phyloP scores from a whole-genome alignment of 1,140 invertebrate species.

The Drosophila chauvacae region DNA sequence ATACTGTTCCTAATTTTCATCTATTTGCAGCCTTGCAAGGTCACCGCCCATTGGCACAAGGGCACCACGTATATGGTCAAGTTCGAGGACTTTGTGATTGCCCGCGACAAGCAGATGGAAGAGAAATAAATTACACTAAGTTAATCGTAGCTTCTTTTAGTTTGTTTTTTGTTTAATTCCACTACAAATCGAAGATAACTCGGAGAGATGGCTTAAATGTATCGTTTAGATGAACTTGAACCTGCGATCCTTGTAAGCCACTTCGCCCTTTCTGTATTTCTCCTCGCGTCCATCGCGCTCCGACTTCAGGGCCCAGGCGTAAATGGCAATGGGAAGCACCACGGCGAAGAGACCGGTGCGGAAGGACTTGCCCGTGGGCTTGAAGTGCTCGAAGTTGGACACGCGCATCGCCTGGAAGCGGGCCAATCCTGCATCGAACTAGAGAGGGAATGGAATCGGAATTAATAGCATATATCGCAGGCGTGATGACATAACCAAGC shows the following conservation, averaged over 20 bases:
- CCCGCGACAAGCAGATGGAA: slow-evolving; percentile 96
- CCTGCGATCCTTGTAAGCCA: slow-evolving; percentile 89
- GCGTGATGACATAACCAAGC: slow-evolving; percentile 83
- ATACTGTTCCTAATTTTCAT: background rate
- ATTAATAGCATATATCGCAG: slow-evolving; percentile 24
- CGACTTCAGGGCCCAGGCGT: slow-evolving; percentile 86
- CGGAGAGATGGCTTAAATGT: slow-evolving; percentile 15
- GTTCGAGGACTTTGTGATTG: slow-evolving; percentile 97
- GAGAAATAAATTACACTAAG: slow-evolving; percentile 86
- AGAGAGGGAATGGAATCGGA: slow-evolving; percentile 23
- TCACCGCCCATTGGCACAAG: slow-evolving; percentile 99
- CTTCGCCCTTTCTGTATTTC: slow-evolving; percentile 88
- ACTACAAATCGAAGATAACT: slow-evolving; percentile 34
- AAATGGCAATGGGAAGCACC: slow-evolving; percentile 86
- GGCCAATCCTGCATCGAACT: slow-evolving; percentile 91
- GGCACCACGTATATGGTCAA: slow-evolving; percentile 99
- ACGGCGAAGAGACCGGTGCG: slow-evolving; percentile 85
- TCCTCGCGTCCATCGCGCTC: slow-evolving; percentile 86
- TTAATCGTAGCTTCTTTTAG: slow-evolving; percentile 20
- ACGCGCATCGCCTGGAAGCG: slow-evolving; percentile 89
- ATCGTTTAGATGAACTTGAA: slow-evolving; percentile 86
- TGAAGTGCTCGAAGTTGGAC: slow-evolving; percentile 88
- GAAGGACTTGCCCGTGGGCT: slow-evolving; percentile 87
- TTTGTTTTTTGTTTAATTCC: slow-evolving; percentile 57
- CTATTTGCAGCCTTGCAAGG: slow-evolving; percentile 94